Base-by-base conservation (phyloP, 2,113 vertebrate genomes). In the Hemibagrus wyckioides region DNA sequence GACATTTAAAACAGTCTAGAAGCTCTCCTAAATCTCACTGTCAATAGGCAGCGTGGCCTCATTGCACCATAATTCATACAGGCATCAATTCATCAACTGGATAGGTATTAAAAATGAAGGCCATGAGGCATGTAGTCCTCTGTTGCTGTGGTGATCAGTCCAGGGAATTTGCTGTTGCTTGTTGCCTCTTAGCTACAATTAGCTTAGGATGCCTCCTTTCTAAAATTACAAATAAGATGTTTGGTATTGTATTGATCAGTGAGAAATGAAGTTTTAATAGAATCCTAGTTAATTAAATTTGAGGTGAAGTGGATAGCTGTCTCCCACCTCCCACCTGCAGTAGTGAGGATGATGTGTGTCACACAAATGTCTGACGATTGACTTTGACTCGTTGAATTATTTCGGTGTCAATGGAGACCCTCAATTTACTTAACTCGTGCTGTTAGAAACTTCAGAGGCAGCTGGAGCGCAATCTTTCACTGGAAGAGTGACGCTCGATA, bases 81-180 rank as follows among this genome's bases (percentile, higher is more conserved):
- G 91, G 92, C 86, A 90, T 86, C 86, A 90, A 93, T 94, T 93
- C 91, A 93, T 92, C 91, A 92, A 92, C 92, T 90, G 92, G 92
- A 92, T 92, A 92, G 93, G 90, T 92, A 95, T 95, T 94, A 95
- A 95, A 94, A 94, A 94, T 95, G 92, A 94, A 95, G 94, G 94
- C 94, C 92, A 86, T 90, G 44, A 77, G 81, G 73, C 81, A 79
- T 88, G 89, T 92, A 89, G 80, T 92, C 54, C 91, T 90, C 89
- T 90, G 87, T 92, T 88, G 89, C 91, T 91, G 91, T 89, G 91
- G 92, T 91, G 89, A 94, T 94, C 92, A 94, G 93, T 90, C 91
- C 92, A 92, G 92, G 94, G 89, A 89, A 90, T 91, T 92, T 91
- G 91, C 90, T 93, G 92, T 92, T 94, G 92, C 92, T 92, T 93